Evolutionary conservation across 92 coral and sea anemone genomes (phyloP).

Genomic region (Porites lobata): DNA sequence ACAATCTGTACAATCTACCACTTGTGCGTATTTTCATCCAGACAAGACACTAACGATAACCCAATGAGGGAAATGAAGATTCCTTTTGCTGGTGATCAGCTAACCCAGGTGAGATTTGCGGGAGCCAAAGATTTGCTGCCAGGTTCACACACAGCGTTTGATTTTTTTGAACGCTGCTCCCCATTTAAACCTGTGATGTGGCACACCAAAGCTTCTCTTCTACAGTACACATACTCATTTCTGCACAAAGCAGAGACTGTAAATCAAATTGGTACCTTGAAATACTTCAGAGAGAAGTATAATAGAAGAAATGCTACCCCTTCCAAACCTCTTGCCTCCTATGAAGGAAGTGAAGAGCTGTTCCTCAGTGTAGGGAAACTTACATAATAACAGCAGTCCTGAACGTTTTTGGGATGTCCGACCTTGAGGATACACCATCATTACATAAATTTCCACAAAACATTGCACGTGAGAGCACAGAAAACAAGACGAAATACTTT

Average conservation of each 20-base stretch:
- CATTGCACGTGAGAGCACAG: conserved; percentile 15
- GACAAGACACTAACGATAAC: conserved; percentile 58
- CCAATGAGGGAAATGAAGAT: conserved; percentile 76
- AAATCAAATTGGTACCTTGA: conserved; percentile 77
- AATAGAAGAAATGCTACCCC: conserved; percentile 81
- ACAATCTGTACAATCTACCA: too few species aligned
- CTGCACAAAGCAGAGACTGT: conserved; percentile 82
- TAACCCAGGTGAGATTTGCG: conserved; percentile 77
- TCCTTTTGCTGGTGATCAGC: conserved; percentile 75
- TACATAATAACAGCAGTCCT: conserved; percentile 77
- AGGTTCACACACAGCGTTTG: conserved; percentile 72
- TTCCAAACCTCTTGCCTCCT: conserved; percentile 81
- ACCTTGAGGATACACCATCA: conserved; percentile 63
- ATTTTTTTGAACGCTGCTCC: conserved; percentile 76
- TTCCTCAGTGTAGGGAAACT: conserved; percentile 82
- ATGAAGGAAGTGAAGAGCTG: conserved; percentile 82
- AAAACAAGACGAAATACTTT: conserved; percentile 54
- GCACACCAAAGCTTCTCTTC: conserved; percentile 77
- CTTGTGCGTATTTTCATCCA: too few species aligned
- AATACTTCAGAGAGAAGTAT: conserved; percentile 82
- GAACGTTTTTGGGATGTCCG: conserved; percentile 77
- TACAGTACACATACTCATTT: conserved; percentile 76
- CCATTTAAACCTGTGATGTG: conserved; percentile 84
- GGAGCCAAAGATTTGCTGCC: conserved; percentile 70
- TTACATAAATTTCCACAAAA: conserved; percentile 60